These are phyloP conservation scores for Phalanger gymnotis DNA, from an alignment of 2,797 vertebrate genomes.

Conservation along the genomic window DNA sequence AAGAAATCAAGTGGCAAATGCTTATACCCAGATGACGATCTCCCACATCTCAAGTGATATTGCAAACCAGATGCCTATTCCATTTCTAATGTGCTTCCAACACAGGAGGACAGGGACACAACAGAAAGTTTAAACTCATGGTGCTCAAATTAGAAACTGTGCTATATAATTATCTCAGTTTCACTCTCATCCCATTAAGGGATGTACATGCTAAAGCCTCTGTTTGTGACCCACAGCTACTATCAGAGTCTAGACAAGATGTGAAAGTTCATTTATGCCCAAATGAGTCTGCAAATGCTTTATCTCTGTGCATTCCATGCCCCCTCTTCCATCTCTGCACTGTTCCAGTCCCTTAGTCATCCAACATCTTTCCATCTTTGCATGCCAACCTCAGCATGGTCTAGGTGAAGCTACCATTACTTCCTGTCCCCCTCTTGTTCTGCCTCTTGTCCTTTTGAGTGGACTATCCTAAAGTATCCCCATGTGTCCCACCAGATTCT, in stretches of 20 bases:
- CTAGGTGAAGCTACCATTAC: neutral
- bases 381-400: neutral
- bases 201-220: neutral
- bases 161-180: neutral
- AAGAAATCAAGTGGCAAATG: neutral
- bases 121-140: neutral
- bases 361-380: neutral
- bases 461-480: neutral
- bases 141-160: neutral
- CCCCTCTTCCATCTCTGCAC: neutral
- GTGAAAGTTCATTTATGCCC: neutral
- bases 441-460: neutral
- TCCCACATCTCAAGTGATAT: neutral
- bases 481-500: neutral
- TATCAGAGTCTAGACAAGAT: neutral
- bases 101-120: neutral
- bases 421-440: neutral
- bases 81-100: neutral
- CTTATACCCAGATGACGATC: neutral
- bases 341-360: neutral
- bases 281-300: neutral
- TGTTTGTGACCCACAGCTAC: neutral
- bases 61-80: neutral
- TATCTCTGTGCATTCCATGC: neutral
- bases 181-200: neutral